A percentile compares a stretch with the other conserved stretches of the same genome.
These are phyloP conservation scores for Ptyas mucosa DNA, from an alignment of 2,113 vertebrate species.

Conservation along the genomic window DNA sequence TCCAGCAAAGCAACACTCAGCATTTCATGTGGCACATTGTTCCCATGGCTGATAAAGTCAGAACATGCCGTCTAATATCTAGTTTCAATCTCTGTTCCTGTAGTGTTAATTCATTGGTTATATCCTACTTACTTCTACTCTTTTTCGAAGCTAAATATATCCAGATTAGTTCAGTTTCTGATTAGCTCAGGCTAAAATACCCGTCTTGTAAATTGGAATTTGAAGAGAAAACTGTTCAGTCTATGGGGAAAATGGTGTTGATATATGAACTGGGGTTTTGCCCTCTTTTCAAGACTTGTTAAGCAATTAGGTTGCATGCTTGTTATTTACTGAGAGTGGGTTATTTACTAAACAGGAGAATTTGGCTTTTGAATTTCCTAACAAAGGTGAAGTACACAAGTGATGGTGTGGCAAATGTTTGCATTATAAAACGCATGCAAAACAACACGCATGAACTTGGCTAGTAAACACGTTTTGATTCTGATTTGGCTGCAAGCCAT, in stretches of 20 bases:
- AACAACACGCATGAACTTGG: neutral
- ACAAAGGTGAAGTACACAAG: neutral
- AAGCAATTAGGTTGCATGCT: slow-evolving; percentile 22
- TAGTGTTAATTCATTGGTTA: neutral
- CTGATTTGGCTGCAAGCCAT: neutral
- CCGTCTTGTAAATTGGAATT: slow-evolving; percentile 34
- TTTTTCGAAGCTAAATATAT: neutral
- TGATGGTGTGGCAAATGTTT: too few relatives aligned
- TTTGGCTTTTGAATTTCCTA: neutral
- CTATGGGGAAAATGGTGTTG: neutral
- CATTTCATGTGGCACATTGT: neutral
- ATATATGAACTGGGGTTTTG: slow-evolving; percentile 32
- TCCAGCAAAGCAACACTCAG: neutral
- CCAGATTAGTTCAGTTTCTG: neutral
- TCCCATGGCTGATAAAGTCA: neutral
- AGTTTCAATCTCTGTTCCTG: neutral
- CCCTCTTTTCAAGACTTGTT: slow-evolving; percentile 6
- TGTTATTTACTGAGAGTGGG: neutral
- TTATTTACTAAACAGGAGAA: neutral
- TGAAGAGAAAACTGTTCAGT: slow-evolving; percentile 8
- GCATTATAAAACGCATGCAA: neutral
- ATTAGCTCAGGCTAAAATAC: slow-evolving; percentile 39
- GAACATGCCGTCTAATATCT: neutral
- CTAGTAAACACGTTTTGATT: neutral
- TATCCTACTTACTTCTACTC: neutral